Evolutionary conservation across 2,797 vertebrate species (phyloP).

Genomic region (Eremophila alpestris): DNA sequence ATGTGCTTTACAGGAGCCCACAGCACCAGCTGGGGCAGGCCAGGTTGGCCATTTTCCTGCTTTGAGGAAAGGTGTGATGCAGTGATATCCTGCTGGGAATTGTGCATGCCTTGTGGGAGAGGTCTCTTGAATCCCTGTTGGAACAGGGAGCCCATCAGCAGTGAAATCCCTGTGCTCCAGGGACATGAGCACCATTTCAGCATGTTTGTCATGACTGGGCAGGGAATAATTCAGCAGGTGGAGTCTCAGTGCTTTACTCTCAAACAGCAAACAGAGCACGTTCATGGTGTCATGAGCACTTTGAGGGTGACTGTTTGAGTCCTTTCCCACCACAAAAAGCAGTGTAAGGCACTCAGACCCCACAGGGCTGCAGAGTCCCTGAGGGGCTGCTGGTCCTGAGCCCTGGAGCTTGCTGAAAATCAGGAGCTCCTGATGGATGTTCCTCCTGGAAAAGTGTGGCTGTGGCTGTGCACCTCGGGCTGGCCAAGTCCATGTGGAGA

Average conservation of each 20-base stretch:
- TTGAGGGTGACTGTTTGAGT: neutral
- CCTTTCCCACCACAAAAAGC: neutral
- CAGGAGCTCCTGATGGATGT: neutral
- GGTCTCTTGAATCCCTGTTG: neutral
- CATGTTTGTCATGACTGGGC: fast-evolving
- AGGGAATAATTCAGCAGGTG: neutral
- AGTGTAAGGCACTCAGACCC: fast-evolving
- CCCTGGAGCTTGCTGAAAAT: neutral
- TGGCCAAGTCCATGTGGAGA: fast-evolving
- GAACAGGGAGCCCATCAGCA: neutral
- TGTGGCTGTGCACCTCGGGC: neutral
- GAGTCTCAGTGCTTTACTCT: neutral
- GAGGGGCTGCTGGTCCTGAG: neutral
- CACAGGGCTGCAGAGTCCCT: neutral
- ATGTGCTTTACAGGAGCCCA: neutral
- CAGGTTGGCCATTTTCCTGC: neutral
- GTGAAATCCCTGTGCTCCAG: neutral
- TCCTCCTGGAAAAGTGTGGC: neutral
- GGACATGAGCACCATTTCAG: neutral
- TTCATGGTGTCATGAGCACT: neutral
- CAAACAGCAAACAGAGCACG: fast-evolving
- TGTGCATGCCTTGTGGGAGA: neutral
- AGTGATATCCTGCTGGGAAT: neutral
- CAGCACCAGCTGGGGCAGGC: neutral
- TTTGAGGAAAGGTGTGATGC: neutral